Evolutionary conservation across 2,113 vertebrate genomes (phyloP).

Genomic region (Ameiurus melas): DNA sequence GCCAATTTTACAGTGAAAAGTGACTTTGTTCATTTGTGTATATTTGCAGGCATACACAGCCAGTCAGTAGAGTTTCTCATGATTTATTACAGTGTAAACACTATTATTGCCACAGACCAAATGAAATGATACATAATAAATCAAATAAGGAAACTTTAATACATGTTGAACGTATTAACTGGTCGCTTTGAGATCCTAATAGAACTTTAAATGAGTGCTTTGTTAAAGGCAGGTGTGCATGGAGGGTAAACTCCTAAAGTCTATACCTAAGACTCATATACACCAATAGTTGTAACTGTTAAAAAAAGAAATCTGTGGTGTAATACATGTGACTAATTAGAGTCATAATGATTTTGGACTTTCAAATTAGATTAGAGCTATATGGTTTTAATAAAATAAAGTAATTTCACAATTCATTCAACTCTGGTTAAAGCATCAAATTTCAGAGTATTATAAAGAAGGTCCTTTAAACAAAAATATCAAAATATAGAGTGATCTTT

Average conservation of each 20-base stretch:
- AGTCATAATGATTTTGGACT: not conserved
- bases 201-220: not conserved
- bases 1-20: not conserved
- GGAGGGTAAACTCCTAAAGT: not conserved
- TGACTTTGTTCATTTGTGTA: not conserved
- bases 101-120: not conserved
- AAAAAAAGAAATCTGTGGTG: not conserved
- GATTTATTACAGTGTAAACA: not conserved
- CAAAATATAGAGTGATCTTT: not conserved
- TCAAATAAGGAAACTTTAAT: not conserved
- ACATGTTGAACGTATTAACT: not conserved
- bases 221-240: not conserved
- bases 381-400: not conserved
- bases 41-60: not conserved
- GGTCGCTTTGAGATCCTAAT: not conserved
- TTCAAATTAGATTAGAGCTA: not conserved
- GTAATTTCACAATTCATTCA: not conserved
- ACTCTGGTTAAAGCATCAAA: not conserved
- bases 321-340: not conserved
- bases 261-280: not conserved
- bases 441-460: not conserved
- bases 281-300: not conserved
- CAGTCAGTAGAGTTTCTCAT: not conserved
- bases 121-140: not conserved
- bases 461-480: not conserved